Evolutionary conservation across 2,113 vertebrate species (phyloP), one percentile per base, ranked within the genome.

Genomic region (Pteronura brasiliensis): DNA sequence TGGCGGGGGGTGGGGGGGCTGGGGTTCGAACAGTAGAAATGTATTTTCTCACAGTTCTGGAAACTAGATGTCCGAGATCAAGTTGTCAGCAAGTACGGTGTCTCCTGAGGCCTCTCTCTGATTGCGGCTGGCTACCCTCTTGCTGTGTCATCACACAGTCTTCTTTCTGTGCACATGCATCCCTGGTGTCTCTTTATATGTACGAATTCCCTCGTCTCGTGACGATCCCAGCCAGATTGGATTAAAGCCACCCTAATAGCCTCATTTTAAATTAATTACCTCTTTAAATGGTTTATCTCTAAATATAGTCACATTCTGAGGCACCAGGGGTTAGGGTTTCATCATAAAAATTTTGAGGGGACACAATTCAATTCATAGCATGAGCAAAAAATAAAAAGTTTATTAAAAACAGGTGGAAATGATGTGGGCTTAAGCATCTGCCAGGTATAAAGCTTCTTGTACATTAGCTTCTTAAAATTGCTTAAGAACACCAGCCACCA

Each of bases 401-500:
- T 52, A 27, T 11, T 49, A 72, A 90, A 88, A 91, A n/a, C 10
- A 20, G 11, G 7, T 69, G 79, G 31, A 18, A 49, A 42, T 81
- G 25, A 67, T 3, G 0, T 13, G 18, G 12, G 0, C 4, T 23
- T n/a, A n/a, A 36, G 7, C 25, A 65, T 63, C 36, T 1, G 44
- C 7, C 20, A 94, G 39, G 14, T 27, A 2, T 29, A 31, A 92
- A 11, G 4, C 29, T 88, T 95, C 49, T 42, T 67, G 34, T 17
- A 21, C 47, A 21, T 67, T 29, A 59, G 1, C 6, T 34, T 31
- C 55, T 77, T 65, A 18, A 59, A n/a, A 61, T 76, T 25, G 77
- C 76, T 47, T 10, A 76, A 34, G 55, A 92, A 55, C 27, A 81
- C 31, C 0, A 29, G 4, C 3, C 23, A 52, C 34, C 74, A 59